phyloP scores from a whole-genome alignment of 2,888 invertebrate species.

The Pediacus dermestoides region DNA sequence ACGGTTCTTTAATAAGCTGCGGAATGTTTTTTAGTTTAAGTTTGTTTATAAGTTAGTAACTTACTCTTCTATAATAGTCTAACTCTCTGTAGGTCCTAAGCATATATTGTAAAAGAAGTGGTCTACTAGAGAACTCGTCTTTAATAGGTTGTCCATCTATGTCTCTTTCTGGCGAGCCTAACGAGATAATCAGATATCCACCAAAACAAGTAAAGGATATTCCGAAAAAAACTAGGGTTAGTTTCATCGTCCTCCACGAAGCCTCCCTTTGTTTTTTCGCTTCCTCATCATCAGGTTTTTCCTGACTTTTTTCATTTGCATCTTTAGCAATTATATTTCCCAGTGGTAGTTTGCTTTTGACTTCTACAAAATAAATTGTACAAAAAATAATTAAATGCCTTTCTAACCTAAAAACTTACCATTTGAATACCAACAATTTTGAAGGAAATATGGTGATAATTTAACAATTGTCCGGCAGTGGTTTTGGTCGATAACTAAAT shows the following conservation, averaged over 20 bases:
- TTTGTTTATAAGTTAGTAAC: slow-evolving; percentile 12
- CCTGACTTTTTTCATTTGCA: slow-evolving; percentile 21
- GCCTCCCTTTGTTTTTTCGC: slow-evolving; percentile 36
- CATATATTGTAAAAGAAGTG: slow-evolving; percentile 65
- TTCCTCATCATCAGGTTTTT: slow-evolving; percentile 34
- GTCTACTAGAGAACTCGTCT: slow-evolving; percentile 70
- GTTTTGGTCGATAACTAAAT: slow-evolving; percentile 19
- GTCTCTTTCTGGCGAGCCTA: slow-evolving; percentile 71
- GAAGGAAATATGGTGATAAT: slow-evolving; percentile 22
- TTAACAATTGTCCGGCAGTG: slow-evolving; percentile 21
- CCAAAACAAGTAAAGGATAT: slow-evolving; percentile 58
- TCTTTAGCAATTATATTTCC: slow-evolving; percentile 33
- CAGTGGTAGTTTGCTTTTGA: slow-evolving; percentile 30
- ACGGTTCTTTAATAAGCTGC: slow-evolving; percentile 88
- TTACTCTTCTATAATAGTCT: slow-evolving; percentile 43
- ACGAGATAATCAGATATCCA: slow-evolving; percentile 62
- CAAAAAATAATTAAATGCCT: slow-evolving; percentile 8
- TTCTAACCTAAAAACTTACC: slow-evolving; percentile 18
- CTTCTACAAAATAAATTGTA: slow-evolving; percentile 12
- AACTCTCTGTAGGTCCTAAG: slow-evolving; percentile 56
- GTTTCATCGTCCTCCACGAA: slow-evolving; percentile 45
- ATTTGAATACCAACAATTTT: slow-evolving; percentile 15
- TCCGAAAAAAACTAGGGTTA: slow-evolving; percentile 53
- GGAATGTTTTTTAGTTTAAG: slow-evolving; percentile 20
- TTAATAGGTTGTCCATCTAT: slow-evolving; percentile 69